These are phyloP conservation scores for Bombycilla garrulus DNA, from an alignment of 2,113 vertebrate species.

Conservation along the genomic window DNA sequence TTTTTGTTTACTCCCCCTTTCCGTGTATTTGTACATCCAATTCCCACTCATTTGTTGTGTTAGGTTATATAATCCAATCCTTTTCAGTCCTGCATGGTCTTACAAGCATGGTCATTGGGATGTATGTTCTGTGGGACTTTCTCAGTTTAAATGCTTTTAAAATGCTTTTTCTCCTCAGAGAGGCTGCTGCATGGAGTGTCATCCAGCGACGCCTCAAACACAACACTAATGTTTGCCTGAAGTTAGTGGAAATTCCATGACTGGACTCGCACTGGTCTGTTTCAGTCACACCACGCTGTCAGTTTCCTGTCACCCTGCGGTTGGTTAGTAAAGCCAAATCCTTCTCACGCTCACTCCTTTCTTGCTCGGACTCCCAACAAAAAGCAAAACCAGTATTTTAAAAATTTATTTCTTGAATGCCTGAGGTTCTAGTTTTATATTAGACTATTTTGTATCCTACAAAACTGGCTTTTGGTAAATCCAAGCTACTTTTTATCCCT, in stretches of 20 bases:
- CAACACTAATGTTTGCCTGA: not conserved
- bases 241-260: not conserved
- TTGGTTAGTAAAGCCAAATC: not conserved
- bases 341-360: not conserved
- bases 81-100: too few relatives aligned
- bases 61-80: not conserved
- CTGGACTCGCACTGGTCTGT: not conserved
- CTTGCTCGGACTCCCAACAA: not conserved
- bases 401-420: not conserved
- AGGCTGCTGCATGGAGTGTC: fast-evolving
- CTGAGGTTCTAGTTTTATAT: not conserved
- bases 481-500: not conserved
- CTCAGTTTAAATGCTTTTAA: fast-evolving
- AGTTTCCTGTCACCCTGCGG: not conserved
- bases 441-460: not conserved
- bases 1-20: not conserved
- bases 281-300: not conserved
- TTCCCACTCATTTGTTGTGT: not conserved
- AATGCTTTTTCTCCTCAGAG: not conserved
- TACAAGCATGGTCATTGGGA: not conserved
- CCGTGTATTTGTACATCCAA: not conserved
- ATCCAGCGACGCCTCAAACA: not conserved
- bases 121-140: fast-evolving
- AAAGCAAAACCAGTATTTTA: not conserved
- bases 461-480: not conserved